Evolutionary conservation across 1,140 invertebrate species (phyloP).

Genomic region (Nymphalis io): DNA sequence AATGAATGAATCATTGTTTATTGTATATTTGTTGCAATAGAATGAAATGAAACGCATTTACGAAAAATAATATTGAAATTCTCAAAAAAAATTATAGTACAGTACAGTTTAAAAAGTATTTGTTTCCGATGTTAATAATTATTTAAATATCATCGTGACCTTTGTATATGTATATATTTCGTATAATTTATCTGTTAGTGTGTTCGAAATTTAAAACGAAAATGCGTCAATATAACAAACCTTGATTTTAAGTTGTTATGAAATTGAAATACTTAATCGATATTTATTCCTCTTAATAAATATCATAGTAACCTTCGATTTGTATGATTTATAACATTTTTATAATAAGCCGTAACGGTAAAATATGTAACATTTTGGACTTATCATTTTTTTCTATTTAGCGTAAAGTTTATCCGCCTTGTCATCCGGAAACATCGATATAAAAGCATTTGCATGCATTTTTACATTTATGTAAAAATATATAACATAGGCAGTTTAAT

Average conservation of each 20-base stretch:
- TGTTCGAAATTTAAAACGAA: slow-evolving; percentile 24
- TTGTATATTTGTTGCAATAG: too few relatives aligned
- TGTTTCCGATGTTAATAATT: slow-evolving; percentile 31
- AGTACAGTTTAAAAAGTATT: background rate
- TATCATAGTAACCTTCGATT: slow-evolving; percentile 37
- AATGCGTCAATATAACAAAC: slow-evolving; percentile 26
- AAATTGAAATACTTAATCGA: slow-evolving; percentile 29
- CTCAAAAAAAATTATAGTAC: background rate
- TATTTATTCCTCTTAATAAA: slow-evolving; percentile 26
- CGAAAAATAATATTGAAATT: background rate
- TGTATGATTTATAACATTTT: slow-evolving; percentile 33
- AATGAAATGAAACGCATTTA: background rate
- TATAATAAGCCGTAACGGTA: slow-evolving; percentile 31
- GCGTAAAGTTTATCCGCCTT: background rate
- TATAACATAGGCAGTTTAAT: too few relatives aligned
- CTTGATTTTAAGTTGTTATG: slow-evolving; percentile 34
- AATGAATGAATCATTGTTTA: too few relatives aligned
- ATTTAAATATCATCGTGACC: slow-evolving; percentile 36
- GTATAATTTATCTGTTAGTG: slow-evolving; percentile 25
- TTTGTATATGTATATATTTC: slow-evolving; percentile 29
- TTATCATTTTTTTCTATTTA: slow-evolving; percentile 17
- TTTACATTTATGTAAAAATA: background rate
- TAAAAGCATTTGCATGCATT: background rate
- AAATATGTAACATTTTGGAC: slow-evolving; percentile 1
- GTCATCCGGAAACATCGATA: slow-evolving; percentile 6